Evolutionary conservation across 2,888 invertebrate genomes (phyloP).

Genomic region (Drosophila ustulata): DNA sequence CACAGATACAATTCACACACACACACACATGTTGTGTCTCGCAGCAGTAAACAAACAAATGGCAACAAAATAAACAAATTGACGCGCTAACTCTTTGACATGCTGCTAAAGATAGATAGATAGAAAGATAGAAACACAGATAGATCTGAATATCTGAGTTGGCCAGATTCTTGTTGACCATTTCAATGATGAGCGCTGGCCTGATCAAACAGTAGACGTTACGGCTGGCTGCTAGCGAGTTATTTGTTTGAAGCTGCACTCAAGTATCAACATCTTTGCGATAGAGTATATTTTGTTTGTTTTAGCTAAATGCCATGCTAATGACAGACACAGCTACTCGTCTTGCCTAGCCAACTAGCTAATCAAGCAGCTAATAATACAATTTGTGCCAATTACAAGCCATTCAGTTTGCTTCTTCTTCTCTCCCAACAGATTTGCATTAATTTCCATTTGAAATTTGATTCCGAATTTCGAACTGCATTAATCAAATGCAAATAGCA

Average conservation of each 20-base stretch:
- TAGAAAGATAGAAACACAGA: slow-evolving; percentile 16
- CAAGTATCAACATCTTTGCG: slow-evolving; percentile 26
- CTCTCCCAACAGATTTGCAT: slow-evolving; percentile 30
- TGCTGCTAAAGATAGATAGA: slow-evolving; percentile 34
- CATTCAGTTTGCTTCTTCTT: slow-evolving; percentile 14
- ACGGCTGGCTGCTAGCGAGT: slow-evolving; percentile 26
- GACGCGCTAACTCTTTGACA: slow-evolving; percentile 53
- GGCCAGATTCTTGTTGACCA: slow-evolving; percentile 41
- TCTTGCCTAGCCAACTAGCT: slow-evolving; percentile 32
- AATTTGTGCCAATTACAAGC: slow-evolving; percentile 54
- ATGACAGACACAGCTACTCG: slow-evolving; percentile 48
- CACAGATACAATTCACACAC: slow-evolving; percentile 18
- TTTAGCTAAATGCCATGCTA: slow-evolving; percentile 55
- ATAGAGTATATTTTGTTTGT: slow-evolving; percentile 40
- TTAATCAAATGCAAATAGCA: slow-evolving; percentile 44
- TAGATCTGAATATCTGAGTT: not conserved
- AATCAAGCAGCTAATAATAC: slow-evolving; percentile 51
- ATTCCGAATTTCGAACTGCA: slow-evolving; percentile 7
- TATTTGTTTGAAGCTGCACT: slow-evolving; percentile 46
- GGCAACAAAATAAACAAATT: slow-evolving; percentile 68
- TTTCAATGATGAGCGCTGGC: slow-evolving; percentile 10
- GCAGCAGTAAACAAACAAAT: slow-evolving; percentile 63
- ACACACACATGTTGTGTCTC: slow-evolving; percentile 28
- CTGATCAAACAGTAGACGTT: slow-evolving; percentile 22
- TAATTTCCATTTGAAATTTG: slow-evolving; percentile 33